A percentile compares a stretch with the other conserved stretches of the same genome.
phyloP scores from a whole-genome alignment of 2,888 invertebrate genomes.

The Melanchra persicariae region DNA sequence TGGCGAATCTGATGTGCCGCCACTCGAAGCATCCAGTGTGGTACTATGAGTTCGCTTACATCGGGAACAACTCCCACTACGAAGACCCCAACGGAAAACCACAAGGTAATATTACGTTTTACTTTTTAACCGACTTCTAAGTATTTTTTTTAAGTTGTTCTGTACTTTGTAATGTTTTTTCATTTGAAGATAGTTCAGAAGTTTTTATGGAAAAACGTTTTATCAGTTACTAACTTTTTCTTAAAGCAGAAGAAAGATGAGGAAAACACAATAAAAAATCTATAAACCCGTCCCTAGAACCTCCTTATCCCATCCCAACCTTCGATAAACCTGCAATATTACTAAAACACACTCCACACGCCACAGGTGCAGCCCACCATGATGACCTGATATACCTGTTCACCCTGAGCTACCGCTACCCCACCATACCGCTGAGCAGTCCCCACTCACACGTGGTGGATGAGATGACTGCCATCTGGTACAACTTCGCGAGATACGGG shows the following conservation, averaged over 20 bases:
- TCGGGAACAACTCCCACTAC: slow-evolving; percentile 91
- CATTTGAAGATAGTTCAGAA: background rate
- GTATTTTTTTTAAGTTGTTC: no score
- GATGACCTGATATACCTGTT: slow-evolving; percentile 89
- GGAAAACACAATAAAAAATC: background rate
- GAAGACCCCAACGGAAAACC: slow-evolving; percentile 89
- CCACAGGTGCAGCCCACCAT: slow-evolving; percentile 82
- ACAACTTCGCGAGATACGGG: slow-evolving; percentile 87
- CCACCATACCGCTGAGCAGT: slow-evolving; percentile 75
- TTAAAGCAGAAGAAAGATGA: background rate
- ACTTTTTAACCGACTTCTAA: background rate
- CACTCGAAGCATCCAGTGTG: slow-evolving; percentile 91
- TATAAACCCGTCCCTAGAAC: background rate
- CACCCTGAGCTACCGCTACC: slow-evolving; percentile 79
- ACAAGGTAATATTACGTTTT: slow-evolving; percentile 80
- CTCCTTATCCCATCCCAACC: background rate
- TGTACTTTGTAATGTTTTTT: background rate
- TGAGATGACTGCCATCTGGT: slow-evolving; percentile 82
- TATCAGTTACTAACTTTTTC: no score
- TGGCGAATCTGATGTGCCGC: slow-evolving; percentile 91
- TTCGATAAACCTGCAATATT: background rate
- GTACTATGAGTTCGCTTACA: slow-evolving; percentile 92
- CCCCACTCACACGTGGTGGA: slow-evolving; percentile 83
- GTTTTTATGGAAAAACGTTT: no score
- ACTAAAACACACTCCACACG: background rate